These are phyloP conservation scores for Papilio elwesi DNA, from an alignment of 2,888 invertebrate species.

Conservation along the genomic window DNA sequence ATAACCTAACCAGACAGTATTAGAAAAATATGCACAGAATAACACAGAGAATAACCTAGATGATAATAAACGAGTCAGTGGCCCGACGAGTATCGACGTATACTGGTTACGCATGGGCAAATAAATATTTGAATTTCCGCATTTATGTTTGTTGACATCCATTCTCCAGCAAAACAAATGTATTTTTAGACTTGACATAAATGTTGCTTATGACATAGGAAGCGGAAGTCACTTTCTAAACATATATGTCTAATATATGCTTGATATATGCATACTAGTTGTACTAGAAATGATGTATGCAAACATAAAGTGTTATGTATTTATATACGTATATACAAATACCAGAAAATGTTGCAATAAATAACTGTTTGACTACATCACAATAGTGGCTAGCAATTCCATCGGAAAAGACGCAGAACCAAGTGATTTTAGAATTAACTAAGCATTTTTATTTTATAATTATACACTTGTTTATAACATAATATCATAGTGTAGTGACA, in stretches of 20 bases:
- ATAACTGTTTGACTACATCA: too few species aligned
- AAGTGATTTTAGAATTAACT: too few species aligned
- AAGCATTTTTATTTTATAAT: too few species aligned
- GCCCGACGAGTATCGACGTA: too few species aligned
- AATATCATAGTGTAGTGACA: too few species aligned
- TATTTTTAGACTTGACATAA: background rate
- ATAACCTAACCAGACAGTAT: too few species aligned
- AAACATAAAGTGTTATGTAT: background rate
- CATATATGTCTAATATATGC: background rate
- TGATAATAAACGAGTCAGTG: background rate
- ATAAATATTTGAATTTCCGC: background rate
- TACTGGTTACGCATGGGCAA: background rate
- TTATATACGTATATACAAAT: background rate
- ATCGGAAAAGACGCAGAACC: too few species aligned
- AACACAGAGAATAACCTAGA: background rate
- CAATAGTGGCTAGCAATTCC: too few species aligned
- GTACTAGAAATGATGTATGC: background rate
- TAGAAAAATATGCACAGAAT: background rate
- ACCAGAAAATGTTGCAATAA: background rate
- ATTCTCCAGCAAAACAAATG: background rate
- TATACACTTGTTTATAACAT: too few species aligned
- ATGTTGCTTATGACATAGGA: background rate
- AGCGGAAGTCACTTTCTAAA: conserved; percentile 6
- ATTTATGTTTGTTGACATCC: background rate
- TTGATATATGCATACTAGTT: background rate